These are phyloP conservation scores for Teleiodes luculella DNA, from an alignment of 2,888 invertebrate genomes.

Conservation along the genomic window DNA sequence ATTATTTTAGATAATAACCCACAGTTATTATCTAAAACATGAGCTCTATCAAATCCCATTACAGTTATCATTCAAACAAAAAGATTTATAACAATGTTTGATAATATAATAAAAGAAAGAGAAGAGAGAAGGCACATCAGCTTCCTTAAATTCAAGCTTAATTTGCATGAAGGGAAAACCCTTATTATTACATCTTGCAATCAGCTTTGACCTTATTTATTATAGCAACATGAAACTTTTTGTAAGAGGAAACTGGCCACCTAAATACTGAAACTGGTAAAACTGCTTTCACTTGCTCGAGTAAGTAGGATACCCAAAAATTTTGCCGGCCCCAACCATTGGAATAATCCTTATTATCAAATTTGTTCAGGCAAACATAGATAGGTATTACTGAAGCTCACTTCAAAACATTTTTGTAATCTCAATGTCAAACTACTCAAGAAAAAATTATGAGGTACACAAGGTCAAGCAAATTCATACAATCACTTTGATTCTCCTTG, in stretches of 20 bases:
- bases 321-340: constrained; percentile 39
- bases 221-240: constrained; percentile 35
- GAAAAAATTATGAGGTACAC: constrained; percentile 61
- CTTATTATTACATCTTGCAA: too few species aligned
- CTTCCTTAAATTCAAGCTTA: too few species aligned
- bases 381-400: constrained; percentile 44
- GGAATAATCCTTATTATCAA: constrained; percentile 37
- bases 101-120: too few species aligned
- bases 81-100: too few species aligned
- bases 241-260: constrained; percentile 50
- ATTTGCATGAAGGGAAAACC: too few species aligned
- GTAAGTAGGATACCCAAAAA: constrained; percentile 47
- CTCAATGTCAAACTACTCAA: constrained; percentile 71
- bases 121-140: too few species aligned
- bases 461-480: constrained; percentile 65
- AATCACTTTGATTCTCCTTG: constrained; percentile 51
- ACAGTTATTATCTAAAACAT: too few species aligned
- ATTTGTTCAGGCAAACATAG: constrained; percentile 28
- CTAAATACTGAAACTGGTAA: constrained; percentile 57
- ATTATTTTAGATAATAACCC: too few species aligned
- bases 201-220: constrained; percentile 40
- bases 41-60: too few species aligned
- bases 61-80: too few species aligned
- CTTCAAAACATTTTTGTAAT: constrained; percentile 55
- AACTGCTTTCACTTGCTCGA: constrained; percentile 69